Evolutionary conservation across 2,113 vertebrate species (phyloP).

Genomic region (Megaptera novaeangliae): DNA sequence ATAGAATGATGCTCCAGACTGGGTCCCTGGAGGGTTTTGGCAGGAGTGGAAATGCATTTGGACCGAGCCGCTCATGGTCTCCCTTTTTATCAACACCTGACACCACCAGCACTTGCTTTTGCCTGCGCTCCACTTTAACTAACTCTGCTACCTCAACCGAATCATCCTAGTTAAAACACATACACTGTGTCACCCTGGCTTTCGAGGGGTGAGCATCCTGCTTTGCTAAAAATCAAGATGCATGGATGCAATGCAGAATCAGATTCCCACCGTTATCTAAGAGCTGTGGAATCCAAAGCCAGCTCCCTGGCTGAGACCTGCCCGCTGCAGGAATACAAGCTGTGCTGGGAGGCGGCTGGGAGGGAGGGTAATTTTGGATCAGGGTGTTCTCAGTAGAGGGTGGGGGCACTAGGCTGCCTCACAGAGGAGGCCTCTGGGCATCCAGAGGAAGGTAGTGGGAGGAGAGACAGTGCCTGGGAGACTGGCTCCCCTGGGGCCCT

Average conservation of each 20-base stretch:
- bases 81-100: background rate
- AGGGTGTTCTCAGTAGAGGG: background rate
- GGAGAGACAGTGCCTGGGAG: background rate
- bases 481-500: background rate
- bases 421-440: background rate
- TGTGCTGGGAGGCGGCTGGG: background rate
- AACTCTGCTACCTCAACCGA: background rate
- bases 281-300: background rate
- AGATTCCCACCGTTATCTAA: background rate
- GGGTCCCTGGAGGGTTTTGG: background rate
- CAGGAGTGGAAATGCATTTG: background rate
- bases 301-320: background rate
- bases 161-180: background rate
- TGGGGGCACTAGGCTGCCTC: background rate
- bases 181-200: background rate
- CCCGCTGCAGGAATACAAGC: background rate
- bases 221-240: conserved; percentile 40
- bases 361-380: background rate
- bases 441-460: background rate
- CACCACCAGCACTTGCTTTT: background rate
- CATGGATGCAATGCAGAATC: background rate
- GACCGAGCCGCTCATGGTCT: background rate
- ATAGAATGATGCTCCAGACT: background rate
- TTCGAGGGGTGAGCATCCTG: background rate
- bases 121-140: background rate